Evolutionary conservation across 2,113 vertebrate species (phyloP), one percentile per base, ranked within the genome.

Genomic region (Saccopteryx bilineata): DNA sequence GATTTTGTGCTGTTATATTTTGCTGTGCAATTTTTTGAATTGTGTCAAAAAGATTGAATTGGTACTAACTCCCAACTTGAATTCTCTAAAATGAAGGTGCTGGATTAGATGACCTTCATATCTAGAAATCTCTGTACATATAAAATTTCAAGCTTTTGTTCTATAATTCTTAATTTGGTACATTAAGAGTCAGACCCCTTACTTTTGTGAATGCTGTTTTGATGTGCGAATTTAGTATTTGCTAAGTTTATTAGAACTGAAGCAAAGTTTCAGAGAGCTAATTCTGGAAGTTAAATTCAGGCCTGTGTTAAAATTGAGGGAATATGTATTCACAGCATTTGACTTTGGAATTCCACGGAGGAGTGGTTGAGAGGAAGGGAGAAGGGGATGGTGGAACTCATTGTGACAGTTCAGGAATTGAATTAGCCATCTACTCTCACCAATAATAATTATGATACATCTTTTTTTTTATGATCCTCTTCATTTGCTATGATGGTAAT

Each of bases 261-360:
- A 65, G 26, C 18, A 84, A 60, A 90, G 39, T 95, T 93, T 76
- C 94, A 58, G 63, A 94, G 52, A 87, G 28, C 24, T 56, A 91
- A 60, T 91, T 92, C 58, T 90, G 52, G 50, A 95, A 90, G 50
- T 86, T 97, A 86, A 94, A 71, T 85, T 94, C 82, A 54, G 74
- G 58, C 50, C 65, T 89, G 0, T 87, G 11, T 92, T 94, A 96
- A 87, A 92, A 71, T 54, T 61, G 79, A 58, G 78, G 82, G 46
- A 93, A 31, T 76, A 58, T 58, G 26, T 87, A 66, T 85, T 94
- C 83, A 69, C 1, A 72, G 52, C 58, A 89, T 74, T 94, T 91
- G 83, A 91, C 52, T 83, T 93, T 93, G 63, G 68, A 89, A 93
- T 91, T 86, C 39, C 46, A 91, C 46, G 68, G 91, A 86, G 58